Conservation (phyloP, 1,140 invertebrate genomes). For the Acromyrmex charruanus region DNA sequence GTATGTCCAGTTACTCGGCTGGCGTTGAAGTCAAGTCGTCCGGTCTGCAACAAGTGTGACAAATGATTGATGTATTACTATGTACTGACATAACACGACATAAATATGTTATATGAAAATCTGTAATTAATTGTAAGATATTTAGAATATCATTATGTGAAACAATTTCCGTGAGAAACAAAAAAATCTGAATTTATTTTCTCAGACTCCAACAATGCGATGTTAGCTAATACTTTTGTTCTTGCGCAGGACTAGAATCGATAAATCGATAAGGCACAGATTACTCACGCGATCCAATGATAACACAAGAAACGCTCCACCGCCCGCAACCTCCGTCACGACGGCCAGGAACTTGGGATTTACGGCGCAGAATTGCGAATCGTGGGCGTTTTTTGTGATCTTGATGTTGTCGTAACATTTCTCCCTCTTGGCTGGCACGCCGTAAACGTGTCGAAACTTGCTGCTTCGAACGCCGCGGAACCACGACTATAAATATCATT, state of each 20-base stretch:
- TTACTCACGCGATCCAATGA: slow-evolving; percentile 94
- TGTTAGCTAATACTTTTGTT: neutral
- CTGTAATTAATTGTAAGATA: slow-evolving; percentile 4
- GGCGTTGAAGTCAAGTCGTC: slow-evolving; percentile 92
- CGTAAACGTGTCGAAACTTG: slow-evolving; percentile 97
- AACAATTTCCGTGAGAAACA: neutral
- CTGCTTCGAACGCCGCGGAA: slow-evolving; percentile 95
- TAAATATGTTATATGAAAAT: neutral
- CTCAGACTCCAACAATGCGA: neutral
- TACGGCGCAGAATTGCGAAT: slow-evolving; percentile 96
- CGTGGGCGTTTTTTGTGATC: slow-evolving; percentile 96
- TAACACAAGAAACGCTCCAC: slow-evolving; percentile 96
- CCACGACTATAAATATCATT: slow-evolving; percentile 89
- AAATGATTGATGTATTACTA: neutral
- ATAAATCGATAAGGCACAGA: slow-evolving; percentile 39
- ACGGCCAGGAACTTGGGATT: slow-evolving; percentile 98
- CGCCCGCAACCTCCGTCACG: slow-evolving; percentile 97
- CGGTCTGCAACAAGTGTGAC: slow-evolving; percentile 87
- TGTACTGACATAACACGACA: neutral
- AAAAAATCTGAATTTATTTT: neutral
- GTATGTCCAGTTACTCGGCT: slow-evolving; percentile 93
- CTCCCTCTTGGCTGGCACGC: slow-evolving; percentile 94
- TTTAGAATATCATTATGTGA: neutral
- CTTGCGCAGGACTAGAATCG: slow-evolving; percentile 8
- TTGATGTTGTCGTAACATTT: slow-evolving; percentile 97